A percentile compares a stretch with the other conserved stretches of the same genome.
These are phyloP conservation scores for Acrocephalus kingi DNA, from an alignment of 2,113 vertebrate species.

Conservation along the genomic window DNA sequence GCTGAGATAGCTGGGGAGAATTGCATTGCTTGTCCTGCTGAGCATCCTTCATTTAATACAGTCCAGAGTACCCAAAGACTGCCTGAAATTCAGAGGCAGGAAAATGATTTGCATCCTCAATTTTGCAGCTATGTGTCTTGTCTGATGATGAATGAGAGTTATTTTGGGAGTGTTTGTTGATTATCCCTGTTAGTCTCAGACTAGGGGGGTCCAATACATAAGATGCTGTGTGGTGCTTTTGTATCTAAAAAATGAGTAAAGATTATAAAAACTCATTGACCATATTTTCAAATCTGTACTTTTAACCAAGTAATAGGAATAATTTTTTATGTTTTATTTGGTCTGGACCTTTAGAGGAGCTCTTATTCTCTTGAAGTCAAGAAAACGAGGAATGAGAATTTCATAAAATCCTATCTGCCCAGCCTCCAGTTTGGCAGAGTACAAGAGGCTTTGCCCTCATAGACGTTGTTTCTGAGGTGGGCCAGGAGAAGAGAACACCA, in stretches of 20 bases:
- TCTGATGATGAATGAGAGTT: neutral
- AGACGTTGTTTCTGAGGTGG: rapidly evolving
- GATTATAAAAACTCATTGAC: neutral
- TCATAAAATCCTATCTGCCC: neutral
- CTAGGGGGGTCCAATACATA: neutral
- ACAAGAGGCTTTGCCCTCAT: neutral
- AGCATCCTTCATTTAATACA: neutral
- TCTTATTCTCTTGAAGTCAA: neutral
- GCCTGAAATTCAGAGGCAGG: neutral
- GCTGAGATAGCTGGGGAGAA: neutral
- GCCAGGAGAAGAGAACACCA: neutral
- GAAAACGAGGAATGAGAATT: neutral
- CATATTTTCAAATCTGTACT: neutral
- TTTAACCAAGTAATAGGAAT: neutral
- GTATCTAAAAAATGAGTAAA: neutral
- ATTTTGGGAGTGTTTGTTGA: neutral
- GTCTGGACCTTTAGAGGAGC: neutral
- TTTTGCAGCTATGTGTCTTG: neutral
- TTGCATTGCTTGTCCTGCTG: neutral
- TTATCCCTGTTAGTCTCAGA: neutral
- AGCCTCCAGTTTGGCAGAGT: neutral
- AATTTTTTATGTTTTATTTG: neutral
- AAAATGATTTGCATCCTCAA: neutral
- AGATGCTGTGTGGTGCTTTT: neutral
- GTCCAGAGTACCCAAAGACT: neutral